A percentile compares a stretch with the other conserved stretches of the same genome.
phyloP scores from a whole-genome alignment of 2,888 invertebrate species.

The Oligia strigilis region DNA sequence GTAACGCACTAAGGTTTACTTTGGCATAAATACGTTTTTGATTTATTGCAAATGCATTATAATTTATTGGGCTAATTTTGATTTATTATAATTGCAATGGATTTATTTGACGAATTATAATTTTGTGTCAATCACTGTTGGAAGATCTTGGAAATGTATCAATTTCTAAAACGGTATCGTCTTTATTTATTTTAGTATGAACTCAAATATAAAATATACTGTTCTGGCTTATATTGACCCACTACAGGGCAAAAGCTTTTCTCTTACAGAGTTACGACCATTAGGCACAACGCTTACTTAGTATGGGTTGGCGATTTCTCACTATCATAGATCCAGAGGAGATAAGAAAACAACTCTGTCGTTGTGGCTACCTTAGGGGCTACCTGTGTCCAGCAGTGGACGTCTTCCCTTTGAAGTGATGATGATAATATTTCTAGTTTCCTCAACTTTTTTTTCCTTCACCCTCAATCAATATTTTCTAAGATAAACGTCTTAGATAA shows the following conservation, averaged over 20 bases:
- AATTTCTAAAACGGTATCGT: constrained; percentile 32
- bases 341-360: background rate
- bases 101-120: constrained; percentile 33
- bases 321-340: background rate
- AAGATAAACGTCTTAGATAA: background rate
- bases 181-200: constrained; percentile 20
- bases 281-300: background rate
- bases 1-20: constrained; percentile 49
- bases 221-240: background rate
- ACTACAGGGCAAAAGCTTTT: background rate
- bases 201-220: constrained; percentile 3
- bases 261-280: background rate
- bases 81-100: constrained; percentile 48
- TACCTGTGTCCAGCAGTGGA: background rate
- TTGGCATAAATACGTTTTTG: constrained; percentile 51
- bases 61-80: constrained; percentile 54
- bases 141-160: constrained; percentile 31
- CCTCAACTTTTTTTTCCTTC: background rate
- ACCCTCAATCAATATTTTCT: background rate
- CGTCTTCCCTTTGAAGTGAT: background rate
- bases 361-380: background rate
- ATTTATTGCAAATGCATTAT: constrained; percentile 62
- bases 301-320: background rate
- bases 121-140: constrained; percentile 32
- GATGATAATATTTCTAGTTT: background rate